Evolutionary conservation across 2,797 vertebrate species (phyloP).

Genomic region (Pangasius krempfi): DNA sequence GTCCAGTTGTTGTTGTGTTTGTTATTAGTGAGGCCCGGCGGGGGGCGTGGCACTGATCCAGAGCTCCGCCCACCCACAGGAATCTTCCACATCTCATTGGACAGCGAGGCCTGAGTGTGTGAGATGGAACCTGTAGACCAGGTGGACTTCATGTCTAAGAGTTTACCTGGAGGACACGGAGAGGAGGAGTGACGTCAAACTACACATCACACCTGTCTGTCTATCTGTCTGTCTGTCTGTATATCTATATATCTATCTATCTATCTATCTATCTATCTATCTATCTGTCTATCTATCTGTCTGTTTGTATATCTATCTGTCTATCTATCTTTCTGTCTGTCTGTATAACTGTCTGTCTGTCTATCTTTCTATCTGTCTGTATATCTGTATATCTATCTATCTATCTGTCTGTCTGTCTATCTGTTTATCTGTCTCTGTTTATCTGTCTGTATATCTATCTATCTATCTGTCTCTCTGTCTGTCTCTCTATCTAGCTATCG

Average conservation of each 20-base stretch:
- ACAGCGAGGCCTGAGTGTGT: conserved; percentile 82
- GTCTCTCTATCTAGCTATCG: background rate
- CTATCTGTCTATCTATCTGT: too few species aligned
- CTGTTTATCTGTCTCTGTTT: too few species aligned
- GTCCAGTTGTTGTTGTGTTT: conserved; percentile 86
- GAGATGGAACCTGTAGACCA: conserved; percentile 83
- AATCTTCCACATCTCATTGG: conserved; percentile 86
- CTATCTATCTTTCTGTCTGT: too few species aligned
- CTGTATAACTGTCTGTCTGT: too few species aligned
- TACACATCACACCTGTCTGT: background rate
- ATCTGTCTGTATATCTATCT: background rate
- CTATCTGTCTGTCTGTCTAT: too few species aligned
- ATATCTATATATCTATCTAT: too few species aligned
- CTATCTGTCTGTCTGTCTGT: background rate
- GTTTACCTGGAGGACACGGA: conserved; percentile 59
- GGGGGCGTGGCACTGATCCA: conserved; percentile 80
- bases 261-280: background rate
- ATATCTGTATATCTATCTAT: too few species aligned
- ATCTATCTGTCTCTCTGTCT: accelerated
- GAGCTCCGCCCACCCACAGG: conserved; percentile 77
- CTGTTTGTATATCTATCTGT: too few species aligned
- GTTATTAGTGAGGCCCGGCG: conserved; percentile 82
- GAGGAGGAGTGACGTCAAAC: background rate
- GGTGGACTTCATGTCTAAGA: conserved; percentile 67
- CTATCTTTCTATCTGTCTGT: too few species aligned